Evolutionary conservation across 2,888 invertebrate species (phyloP).

Genomic region (Leptopilina myrica): DNA sequence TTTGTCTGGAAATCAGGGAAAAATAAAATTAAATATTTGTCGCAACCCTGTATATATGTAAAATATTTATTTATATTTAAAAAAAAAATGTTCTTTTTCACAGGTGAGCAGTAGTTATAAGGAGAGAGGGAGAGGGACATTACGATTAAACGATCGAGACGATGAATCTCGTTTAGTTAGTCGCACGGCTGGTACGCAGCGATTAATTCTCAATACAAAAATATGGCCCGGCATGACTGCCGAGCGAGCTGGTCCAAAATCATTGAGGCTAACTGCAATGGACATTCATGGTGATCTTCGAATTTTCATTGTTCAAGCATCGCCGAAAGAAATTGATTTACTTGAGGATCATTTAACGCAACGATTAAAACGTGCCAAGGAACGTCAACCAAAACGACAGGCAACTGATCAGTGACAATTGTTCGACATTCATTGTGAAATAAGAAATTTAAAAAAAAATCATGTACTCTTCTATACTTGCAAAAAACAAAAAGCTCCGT

Average conservation of each 20-base stretch:
- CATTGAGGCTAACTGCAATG: constrained; percentile 91
- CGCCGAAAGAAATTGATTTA: constrained; percentile 84
- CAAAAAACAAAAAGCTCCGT: constrained; percentile 20
- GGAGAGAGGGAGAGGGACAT: constrained; percentile 92
- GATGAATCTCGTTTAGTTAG: constrained; percentile 90
- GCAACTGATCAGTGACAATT: constrained; percentile 72
- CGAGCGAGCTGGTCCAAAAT: constrained; percentile 91
- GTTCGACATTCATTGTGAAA: constrained; percentile 23
- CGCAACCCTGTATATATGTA: too few species aligned
- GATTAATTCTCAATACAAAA: constrained; percentile 95
- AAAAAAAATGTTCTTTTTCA: constrained; percentile 15
- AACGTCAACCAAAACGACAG: constrained; percentile 72
- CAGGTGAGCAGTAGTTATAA: constrained; percentile 87
- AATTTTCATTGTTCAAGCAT: constrained; percentile 88
- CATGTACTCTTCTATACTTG: neutral
- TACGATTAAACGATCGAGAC: constrained; percentile 87
- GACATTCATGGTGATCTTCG: constrained; percentile 90
- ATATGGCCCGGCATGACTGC: constrained; percentile 96
- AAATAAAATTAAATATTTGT: too few species aligned
- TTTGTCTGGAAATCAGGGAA: too few species aligned
- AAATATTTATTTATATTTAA: neutral
- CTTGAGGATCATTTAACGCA: constrained; percentile 81
- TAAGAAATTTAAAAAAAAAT: neutral
- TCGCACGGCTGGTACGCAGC: constrained; percentile 91
- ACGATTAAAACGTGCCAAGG: constrained; percentile 78